Percentiles rank a stretch among this genome's conserved stretches.
Conservation (phyloP, 2,797 vertebrate genomes). For the Takifugu rubripes region DNA sequence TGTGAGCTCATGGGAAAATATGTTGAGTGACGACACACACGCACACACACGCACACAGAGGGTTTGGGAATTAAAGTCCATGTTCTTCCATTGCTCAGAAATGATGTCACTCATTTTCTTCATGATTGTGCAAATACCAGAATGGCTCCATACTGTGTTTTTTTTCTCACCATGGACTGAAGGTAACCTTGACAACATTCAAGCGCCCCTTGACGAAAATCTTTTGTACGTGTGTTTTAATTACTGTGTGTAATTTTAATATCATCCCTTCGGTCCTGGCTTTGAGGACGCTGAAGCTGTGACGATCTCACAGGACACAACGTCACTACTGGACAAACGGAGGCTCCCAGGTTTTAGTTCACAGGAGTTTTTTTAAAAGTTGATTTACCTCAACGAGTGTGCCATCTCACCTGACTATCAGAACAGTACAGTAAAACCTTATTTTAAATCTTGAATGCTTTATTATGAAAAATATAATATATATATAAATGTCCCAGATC, state of each 20-base stretch:
- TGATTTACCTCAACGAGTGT: constrained; percentile 62
- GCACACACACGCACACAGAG: neutral
- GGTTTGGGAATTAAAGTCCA: constrained; percentile 32
- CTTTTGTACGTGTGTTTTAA: constrained; percentile 10
- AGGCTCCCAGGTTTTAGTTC: constrained; percentile 35
- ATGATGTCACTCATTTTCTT: constrained; percentile 64
- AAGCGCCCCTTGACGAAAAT: constrained; percentile 46
- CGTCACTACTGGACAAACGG: constrained; percentile 37
- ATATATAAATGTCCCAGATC: constrained; percentile 40
- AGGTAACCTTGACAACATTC: constrained; percentile 45
- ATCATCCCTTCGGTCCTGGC: constrained; percentile 40
- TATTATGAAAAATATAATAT: constrained; percentile 17
- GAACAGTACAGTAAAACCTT: constrained; percentile 39
- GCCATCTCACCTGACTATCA: constrained; percentile 43
- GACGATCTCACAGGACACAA: constrained; percentile 50
- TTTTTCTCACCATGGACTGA: constrained; percentile 42
- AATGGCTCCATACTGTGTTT: constrained; percentile 31
- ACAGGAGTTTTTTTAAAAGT: constrained; percentile 43
- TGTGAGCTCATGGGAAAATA: constrained; percentile 15
- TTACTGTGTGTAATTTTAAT: constrained; percentile 23
- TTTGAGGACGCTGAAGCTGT: constrained; percentile 38
- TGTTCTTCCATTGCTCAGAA: constrained; percentile 46
- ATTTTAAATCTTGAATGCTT: constrained; percentile 37
- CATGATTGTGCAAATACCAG: constrained; percentile 11
- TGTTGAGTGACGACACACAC: neutral